phyloP scores from a whole-genome alignment of 64 coral and sea anemone genomes.

The Orbicella faveolata region DNA sequence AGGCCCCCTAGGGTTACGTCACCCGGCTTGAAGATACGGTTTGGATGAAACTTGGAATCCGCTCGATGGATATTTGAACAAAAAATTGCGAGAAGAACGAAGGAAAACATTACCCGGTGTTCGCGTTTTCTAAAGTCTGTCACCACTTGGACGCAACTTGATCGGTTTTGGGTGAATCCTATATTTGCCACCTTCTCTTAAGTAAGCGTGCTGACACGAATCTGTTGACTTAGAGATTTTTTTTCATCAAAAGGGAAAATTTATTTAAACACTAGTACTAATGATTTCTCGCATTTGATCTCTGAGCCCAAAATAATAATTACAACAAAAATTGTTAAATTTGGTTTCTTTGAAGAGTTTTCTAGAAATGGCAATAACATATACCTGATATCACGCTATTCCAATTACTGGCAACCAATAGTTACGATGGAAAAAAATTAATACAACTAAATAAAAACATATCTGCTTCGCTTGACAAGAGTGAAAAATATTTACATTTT shows the following conservation, averaged over 20 bases:
- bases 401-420: too few relatives aligned
- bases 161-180: not conserved
- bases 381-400: too few relatives aligned
- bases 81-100: not conserved
- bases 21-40: not conserved
- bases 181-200: not conserved
- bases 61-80: not conserved
- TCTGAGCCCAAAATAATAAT: not conserved
- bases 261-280: not conserved
- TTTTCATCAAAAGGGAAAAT: not conserved
- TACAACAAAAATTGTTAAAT: not conserved
- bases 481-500: too few relatives aligned
- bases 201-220: not conserved
- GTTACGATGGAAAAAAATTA: too few relatives aligned
- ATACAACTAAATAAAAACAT: too few relatives aligned
- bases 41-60: not conserved
- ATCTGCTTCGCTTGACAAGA: too few relatives aligned
- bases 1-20: not conserved
- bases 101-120: not conserved
- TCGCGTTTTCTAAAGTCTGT: too few relatives aligned
- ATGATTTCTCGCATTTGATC: not conserved
- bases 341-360: not conserved
- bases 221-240: not conserved
- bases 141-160: too few relatives aligned
- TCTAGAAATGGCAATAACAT: too few relatives aligned